Percentiles rank a stretch among this genome's conserved stretches.
Conservation (phyloP, 2,113 vertebrate genomes). For the Motacilla alba region DNA sequence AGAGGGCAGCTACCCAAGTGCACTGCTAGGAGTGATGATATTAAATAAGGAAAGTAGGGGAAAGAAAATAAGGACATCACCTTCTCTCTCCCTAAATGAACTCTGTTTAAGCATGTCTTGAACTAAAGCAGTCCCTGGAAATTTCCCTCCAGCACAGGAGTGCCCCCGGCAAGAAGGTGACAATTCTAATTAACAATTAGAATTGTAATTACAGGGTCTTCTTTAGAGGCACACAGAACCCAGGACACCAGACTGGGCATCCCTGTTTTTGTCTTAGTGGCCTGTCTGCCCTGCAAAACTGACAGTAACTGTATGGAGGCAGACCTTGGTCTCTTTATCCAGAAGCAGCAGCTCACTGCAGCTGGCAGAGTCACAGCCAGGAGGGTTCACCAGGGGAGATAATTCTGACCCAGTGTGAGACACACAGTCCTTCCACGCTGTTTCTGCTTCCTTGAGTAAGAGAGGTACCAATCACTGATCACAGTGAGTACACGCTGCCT, state of each 20-base stretch:
- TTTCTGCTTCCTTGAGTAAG: background rate
- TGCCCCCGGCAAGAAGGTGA: background rate
- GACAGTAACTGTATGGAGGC: background rate
- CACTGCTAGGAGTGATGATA: background rate
- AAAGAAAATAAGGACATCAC: background rate
- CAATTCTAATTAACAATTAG: background rate
- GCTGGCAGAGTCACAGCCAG: background rate
- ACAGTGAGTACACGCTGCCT: background rate
- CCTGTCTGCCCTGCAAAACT: background rate
- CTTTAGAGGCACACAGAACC: background rate
- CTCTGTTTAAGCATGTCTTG: background rate
- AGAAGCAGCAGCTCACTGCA: background rate
- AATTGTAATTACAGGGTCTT: background rate
- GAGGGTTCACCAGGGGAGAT: background rate
- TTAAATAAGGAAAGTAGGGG: background rate
- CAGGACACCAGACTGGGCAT: background rate
- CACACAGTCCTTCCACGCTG: rapidly evolving
- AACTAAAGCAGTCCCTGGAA: background rate
- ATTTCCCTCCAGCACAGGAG: background rate
- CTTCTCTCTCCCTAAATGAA: background rate
- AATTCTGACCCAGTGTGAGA: background rate
- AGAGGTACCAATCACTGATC: background rate
- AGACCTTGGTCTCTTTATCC: background rate
- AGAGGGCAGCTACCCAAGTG: background rate
- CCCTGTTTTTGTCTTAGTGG: background rate